phyloP scores from a whole-genome alignment of 2,888 invertebrate genomes.

The Clanis bilineata region DNA sequence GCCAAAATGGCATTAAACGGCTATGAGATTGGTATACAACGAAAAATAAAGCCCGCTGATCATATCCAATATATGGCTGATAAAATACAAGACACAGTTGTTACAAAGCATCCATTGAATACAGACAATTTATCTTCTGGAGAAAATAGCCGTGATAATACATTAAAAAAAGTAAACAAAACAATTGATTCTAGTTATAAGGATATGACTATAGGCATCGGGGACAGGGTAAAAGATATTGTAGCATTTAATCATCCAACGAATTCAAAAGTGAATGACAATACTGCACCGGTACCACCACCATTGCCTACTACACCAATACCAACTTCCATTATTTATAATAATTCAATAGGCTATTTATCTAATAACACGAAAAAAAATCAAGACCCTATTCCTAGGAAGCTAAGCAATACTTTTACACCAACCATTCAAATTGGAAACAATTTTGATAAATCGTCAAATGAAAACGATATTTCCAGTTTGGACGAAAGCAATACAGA shows the following conservation, averaged over 20 bases:
- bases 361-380: conserved; percentile 40
- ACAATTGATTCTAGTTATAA: conserved; percentile 41
- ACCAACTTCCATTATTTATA: conserved; percentile 59
- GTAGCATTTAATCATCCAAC: conserved; percentile 60
- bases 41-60: conserved; percentile 78
- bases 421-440: conserved; percentile 36
- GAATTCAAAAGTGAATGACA: conserved; percentile 40
- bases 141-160: conserved; percentile 62
- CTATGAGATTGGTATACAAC: conserved; percentile 78
- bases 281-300: conserved; percentile 58
- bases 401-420: conserved; percentile 35
- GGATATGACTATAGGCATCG: conserved; percentile 44
- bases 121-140: conserved; percentile 55
- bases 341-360: conserved; percentile 46
- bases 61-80: conserved; percentile 79
- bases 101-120: conserved; percentile 76
- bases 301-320: conserved; percentile 69
- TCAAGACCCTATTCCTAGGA: conserved; percentile 49
- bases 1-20: conserved; percentile 79
- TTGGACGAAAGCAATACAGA: conserved; percentile 59
- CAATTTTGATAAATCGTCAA: conserved; percentile 45
- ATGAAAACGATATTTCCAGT: conserved; percentile 54
- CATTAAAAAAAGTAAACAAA: conserved; percentile 39
- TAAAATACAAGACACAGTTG: conserved; percentile 79
- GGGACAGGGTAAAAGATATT: conserved; percentile 65